Base-by-base conservation (phyloP, 2,888 invertebrate genomes). In the Smittia aterrima region DNA sequence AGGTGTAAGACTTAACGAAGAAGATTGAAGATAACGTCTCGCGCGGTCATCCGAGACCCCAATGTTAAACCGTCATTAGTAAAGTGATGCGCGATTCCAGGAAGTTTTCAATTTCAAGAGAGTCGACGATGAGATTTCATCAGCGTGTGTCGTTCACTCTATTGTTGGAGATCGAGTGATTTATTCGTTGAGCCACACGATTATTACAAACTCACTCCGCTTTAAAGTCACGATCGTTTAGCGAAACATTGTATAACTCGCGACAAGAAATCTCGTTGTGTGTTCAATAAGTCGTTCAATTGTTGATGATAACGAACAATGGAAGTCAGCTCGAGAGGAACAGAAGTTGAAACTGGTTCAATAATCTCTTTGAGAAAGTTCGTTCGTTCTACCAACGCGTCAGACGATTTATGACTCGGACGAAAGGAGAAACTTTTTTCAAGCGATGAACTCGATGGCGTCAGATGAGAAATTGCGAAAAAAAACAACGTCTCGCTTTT, bases 1-100 rank as follows among this genome's bases (percentile, higher is more conserved):
- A 67, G 67, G 67, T 67, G 67, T 67, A 67, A 67, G 41, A 67
- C 18, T 32, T 32, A 27, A 66, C 27, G 64, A n/a, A 16, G 25
- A 25, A 20, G 13, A 38, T 20, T 25, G 41, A 9, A 58, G 58
- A 58, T 58, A 58, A 58, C 7, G n/a, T 3, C n/a, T 47, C 47
- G 47, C 16, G 47, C 47, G 47, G 47, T 47, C 18, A 58, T 22
- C 18, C 18, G 58, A n/a, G 18, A 47, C 16, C 11, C 18, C 3
- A 18, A n/a, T 1, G n/a, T 58, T 58, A 58, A 58, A 22, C 58
- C 58, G 58, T 58, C 22, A 58, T 58, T 58, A 58, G 18, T 18
- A 20, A 47, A 2, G 16, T 47, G 47, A 47, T 47, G 47, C 1
- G 58, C 58, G 4, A 9, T 32, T 20, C 22, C 58, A 58, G 58